Percentiles rank a stretch among this genome's conserved stretches.
Conservation (phyloP, 2,888 invertebrate genomes). For the Drosophila fulvimacula region DNA sequence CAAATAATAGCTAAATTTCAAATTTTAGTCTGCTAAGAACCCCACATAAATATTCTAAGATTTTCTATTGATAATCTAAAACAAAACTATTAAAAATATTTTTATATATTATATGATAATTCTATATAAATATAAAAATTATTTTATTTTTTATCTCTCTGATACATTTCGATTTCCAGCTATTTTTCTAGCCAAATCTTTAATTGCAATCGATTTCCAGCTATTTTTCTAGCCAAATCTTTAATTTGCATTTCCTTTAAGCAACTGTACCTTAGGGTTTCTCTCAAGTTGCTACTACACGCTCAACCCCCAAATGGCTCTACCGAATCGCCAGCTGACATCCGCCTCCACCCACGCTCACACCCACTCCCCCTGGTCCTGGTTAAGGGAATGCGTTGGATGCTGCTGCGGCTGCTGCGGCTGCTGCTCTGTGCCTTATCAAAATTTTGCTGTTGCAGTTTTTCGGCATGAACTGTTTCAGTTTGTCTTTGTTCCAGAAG, state of each 20-base stretch:
- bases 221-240: neutral
- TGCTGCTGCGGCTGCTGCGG: conserved; percentile 6
- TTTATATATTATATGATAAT: too few species aligned
- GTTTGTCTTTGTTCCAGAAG: conserved; percentile 17
- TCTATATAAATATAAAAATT: too few species aligned
- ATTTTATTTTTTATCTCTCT: too few species aligned
- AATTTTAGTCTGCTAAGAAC: too few species aligned
- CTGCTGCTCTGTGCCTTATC: conserved; percentile 47
- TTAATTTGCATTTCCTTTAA: conserved; percentile 4
- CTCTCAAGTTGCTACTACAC: neutral
- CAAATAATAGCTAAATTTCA: too few species aligned
- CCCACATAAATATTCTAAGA: too few species aligned
- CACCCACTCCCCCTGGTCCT: neutral
- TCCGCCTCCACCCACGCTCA: neutral
- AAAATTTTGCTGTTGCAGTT: conserved; percentile 47
- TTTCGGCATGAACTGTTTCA: conserved; percentile 9
- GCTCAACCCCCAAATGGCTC: neutral
- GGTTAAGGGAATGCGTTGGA: conserved; percentile 25
- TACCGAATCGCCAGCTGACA: neutral
- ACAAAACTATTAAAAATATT: too few species aligned
- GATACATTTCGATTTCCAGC: too few species aligned
- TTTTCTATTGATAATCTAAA: too few species aligned
- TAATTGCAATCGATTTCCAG: neutral
- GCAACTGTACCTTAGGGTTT: conserved; percentile 14
- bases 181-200: too few species aligned